Percentiles rank a stretch among this genome's conserved stretches.
These are phyloP conservation scores for Pristiophorus japonicus DNA, from an alignment of 2,113 vertebrate species.

Conservation along the genomic window DNA sequence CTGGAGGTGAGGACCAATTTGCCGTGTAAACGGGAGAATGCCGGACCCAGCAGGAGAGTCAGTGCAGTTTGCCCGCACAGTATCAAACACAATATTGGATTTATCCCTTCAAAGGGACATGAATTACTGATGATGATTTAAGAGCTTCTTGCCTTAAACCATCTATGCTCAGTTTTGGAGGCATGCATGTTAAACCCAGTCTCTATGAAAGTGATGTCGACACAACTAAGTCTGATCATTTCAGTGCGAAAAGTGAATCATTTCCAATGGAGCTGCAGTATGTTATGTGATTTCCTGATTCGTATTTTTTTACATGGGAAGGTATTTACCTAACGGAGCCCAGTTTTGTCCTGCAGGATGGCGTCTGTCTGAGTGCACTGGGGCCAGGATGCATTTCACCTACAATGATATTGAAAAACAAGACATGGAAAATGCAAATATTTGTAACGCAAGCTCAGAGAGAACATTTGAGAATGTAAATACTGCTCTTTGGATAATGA, in stretches of 20 bases:
- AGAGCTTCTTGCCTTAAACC: too few relatives aligned
- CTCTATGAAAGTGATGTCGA: too few relatives aligned
- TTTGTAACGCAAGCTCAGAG: neutral
- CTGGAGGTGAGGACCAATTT: too few relatives aligned
- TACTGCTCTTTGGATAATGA: neutral
- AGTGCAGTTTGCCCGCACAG: too few relatives aligned
- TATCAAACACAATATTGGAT: too few relatives aligned
- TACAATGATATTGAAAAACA: neutral
- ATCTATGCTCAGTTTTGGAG: too few relatives aligned
- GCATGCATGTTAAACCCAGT: too few relatives aligned
- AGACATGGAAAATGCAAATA: neutral
- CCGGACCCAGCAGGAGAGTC: too few relatives aligned
- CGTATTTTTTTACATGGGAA: neutral
- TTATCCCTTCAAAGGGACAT: too few relatives aligned
- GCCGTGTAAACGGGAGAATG: too few relatives aligned
- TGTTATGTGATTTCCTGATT: neutral
- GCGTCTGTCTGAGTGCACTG: neutral
- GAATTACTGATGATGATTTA: too few relatives aligned
- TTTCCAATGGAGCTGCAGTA: neutral
- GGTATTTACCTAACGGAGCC: neutral
- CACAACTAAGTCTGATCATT: neutral
- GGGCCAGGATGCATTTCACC: neutral
- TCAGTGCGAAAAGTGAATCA: neutral
- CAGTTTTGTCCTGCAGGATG: neutral
- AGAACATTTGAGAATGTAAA: neutral